Percentiles rank a stretch among this genome's conserved stretches.
These are phyloP conservation scores for Tinea semifulvella DNA, from an alignment of 2,888 invertebrate genomes.

Conservation along the genomic window DNA sequence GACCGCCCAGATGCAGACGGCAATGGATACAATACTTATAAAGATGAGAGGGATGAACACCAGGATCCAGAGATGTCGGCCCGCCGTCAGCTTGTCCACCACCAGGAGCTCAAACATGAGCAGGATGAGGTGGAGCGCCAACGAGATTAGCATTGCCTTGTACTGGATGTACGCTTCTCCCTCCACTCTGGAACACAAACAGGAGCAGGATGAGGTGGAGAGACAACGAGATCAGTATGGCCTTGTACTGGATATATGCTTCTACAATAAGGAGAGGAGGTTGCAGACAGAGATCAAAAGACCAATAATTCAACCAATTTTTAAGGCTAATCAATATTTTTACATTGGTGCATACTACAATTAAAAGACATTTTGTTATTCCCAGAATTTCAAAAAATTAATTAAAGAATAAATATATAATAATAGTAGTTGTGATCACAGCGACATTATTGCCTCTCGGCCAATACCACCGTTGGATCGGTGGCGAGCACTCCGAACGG, in stretches of 20 bases:
- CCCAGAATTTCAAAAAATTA: background rate
- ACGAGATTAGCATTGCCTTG: constrained; percentile 96
- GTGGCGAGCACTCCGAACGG: no score
- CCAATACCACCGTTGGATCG: no score
- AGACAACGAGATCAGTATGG: constrained; percentile 95
- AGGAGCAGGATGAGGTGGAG: constrained; percentile 93
- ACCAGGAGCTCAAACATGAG: constrained; percentile 96
- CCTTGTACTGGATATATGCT: constrained; percentile 97
- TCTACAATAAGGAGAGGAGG: no score
- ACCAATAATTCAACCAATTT: no score
- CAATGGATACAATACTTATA: constrained; percentile 95
- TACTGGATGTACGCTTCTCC: constrained; percentile 97
- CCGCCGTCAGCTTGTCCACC: constrained; percentile 92
- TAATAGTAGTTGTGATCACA: no score
- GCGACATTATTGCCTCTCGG: no score
- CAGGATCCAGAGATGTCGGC: constrained; percentile 86
- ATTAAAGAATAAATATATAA: no score
- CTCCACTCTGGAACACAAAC: constrained; percentile 77
- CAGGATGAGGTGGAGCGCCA: constrained; percentile 92
- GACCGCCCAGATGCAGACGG: constrained; percentile 97
- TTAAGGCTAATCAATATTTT: no score
- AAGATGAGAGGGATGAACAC: constrained; percentile 96
- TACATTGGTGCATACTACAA: no score
- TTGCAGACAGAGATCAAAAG: no score
- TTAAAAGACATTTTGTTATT: background rate